A percentile compares a stretch with the other conserved stretches of the same genome.
Evolutionary conservation across 2,888 invertebrate genomes (phyloP).

Genomic region (Scaptomyza flava): DNA sequence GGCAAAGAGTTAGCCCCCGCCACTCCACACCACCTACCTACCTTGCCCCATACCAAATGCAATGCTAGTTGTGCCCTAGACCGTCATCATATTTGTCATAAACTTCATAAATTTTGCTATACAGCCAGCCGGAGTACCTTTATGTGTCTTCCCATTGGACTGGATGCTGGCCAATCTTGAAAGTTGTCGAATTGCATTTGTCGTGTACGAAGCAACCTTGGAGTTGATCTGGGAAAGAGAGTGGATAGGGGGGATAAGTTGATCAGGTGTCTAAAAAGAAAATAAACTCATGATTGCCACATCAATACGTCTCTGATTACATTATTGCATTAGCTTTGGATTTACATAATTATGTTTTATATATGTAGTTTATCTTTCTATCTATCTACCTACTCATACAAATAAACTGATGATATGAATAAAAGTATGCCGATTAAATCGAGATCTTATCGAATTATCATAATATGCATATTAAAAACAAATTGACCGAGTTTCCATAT

Average conservation of each 20-base stretch:
- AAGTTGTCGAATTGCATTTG: constrained; percentile 31
- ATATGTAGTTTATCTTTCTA: constrained; percentile 15
- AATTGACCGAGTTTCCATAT: constrained; percentile 48
- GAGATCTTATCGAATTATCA: constrained; percentile 47
- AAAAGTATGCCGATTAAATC: constrained; percentile 34
- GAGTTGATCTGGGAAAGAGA: not conserved
- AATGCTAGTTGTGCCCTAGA: constrained; percentile 55
- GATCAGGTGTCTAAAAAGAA: constrained; percentile 51
- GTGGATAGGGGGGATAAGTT: not conserved
- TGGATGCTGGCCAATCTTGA: constrained; percentile 34
- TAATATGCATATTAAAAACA: constrained; percentile 46
- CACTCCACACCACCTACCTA: not conserved
- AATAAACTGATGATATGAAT: constrained; percentile 30
- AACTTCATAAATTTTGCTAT: constrained; percentile 66
- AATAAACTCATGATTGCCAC: constrained; percentile 42
- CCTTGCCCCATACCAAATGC: constrained; percentile 43
- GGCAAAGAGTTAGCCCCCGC: not conserved
- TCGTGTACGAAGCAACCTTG: constrained; percentile 32
- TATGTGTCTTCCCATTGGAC: constrained; percentile 16
- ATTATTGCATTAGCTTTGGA: constrained; percentile 59
- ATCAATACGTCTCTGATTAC: constrained; percentile 67
- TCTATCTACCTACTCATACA: constrained; percentile 41
- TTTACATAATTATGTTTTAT: constrained; percentile 70
- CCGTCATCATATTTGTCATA: constrained; percentile 76
- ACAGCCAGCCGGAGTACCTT: not conserved